Percentiles rank a stretch among this genome's conserved stretches.
These are phyloP conservation scores for Scaptomyza tumidula DNA, from an alignment of 2,888 invertebrate genomes.

Conservation along the genomic window DNA sequence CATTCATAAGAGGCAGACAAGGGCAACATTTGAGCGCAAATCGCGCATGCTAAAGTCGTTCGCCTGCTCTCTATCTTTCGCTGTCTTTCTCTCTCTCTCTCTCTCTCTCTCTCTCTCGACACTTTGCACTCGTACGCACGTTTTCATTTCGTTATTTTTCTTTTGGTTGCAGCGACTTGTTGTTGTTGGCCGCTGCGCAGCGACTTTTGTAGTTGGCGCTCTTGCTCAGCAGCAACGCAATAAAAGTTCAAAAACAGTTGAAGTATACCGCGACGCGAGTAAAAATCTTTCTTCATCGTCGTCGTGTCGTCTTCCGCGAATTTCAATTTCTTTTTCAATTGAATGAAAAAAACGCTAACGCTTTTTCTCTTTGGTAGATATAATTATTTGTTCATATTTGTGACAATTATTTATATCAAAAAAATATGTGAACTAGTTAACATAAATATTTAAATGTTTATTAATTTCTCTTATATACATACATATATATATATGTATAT, in stretches of 20 bases:
- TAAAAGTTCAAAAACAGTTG: slow-evolving; percentile 80
- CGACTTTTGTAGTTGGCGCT: slow-evolving; percentile 70
- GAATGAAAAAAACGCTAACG: slow-evolving; percentile 54
- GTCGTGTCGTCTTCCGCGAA: slow-evolving; percentile 72
- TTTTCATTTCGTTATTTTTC: slow-evolving; percentile 53
- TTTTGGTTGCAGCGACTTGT: slow-evolving; percentile 40
- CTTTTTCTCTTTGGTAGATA: slow-evolving; percentile 48
- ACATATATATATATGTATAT: slow-evolving; percentile 26
- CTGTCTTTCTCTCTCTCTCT: slow-evolving; percentile 26
- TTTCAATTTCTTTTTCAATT: slow-evolving; percentile 63
- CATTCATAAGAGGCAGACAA: slow-evolving; percentile 26
- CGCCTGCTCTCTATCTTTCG: slow-evolving; percentile 30
- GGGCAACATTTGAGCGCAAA: slow-evolving; percentile 47
- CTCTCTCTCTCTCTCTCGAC: slow-evolving; percentile 34
- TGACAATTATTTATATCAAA: slow-evolving; percentile 26
- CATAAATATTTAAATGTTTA: slow-evolving; percentile 36
- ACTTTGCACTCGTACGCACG: slow-evolving; percentile 53
- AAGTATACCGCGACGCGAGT: slow-evolving; percentile 82
- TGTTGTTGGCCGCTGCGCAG: slow-evolving; percentile 63
- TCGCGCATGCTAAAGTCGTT: slow-evolving; percentile 29
- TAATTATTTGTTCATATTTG: slow-evolving; percentile 37
- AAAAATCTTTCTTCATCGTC: slow-evolving; percentile 77
- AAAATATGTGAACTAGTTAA: slow-evolving; percentile 13
- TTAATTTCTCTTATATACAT: slow-evolving; percentile 35
- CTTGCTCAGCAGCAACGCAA: slow-evolving; percentile 80